Evolutionary conservation across 2,888 invertebrate species (phyloP), one percentile per base, ranked within the genome.

Genomic region (Drosophila testacea): DNA sequence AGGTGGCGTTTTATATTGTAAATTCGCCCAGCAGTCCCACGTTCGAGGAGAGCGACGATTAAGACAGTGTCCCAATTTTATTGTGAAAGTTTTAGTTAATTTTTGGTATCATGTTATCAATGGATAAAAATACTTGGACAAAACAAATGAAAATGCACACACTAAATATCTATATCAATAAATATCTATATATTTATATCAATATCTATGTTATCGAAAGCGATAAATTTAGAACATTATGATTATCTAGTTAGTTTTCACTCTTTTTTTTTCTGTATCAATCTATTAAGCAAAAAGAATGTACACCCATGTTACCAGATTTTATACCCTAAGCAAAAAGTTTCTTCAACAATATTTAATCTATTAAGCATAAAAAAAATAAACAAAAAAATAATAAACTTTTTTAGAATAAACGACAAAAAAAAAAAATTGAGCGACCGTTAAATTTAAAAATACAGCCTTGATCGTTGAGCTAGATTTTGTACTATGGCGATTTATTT

Each of bases 11-110:
- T 16, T 16, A 16, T 16, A 1, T 16, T 16, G 16, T 16, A 16
- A 16, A 95, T 79, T 95, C 95, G 47, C 95, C 94, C 6, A 94
- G 93, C 65, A 92, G 93, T 76, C 94, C 94, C 1, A 93, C 93
- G 2, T 94, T 94, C 77, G 92, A 92, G 50, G 92, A 92, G 50
- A 91, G 71, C 55, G 91, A 91, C 9, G 91, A 91, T 47, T 89
- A 84, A 79, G 4, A 22, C 22, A 22, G 10, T 4, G 36, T 4
- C 10, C 10, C 13, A 32, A 13, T 11, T 42, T 41, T 42, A 54
- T 39, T 42, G 42, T 42, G 42, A 41, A 16, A 41, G 16, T 10
- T 44, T 16, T 55, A 64, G 64, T 42, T 48, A 50, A 51, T 44
- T 27, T 6, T 28, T 44, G 42, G 30, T 30, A 64, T 46, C 22